These are phyloP conservation scores for Emmelina monodactyla DNA, from an alignment of 2,888 invertebrate species.

Conservation along the genomic window DNA sequence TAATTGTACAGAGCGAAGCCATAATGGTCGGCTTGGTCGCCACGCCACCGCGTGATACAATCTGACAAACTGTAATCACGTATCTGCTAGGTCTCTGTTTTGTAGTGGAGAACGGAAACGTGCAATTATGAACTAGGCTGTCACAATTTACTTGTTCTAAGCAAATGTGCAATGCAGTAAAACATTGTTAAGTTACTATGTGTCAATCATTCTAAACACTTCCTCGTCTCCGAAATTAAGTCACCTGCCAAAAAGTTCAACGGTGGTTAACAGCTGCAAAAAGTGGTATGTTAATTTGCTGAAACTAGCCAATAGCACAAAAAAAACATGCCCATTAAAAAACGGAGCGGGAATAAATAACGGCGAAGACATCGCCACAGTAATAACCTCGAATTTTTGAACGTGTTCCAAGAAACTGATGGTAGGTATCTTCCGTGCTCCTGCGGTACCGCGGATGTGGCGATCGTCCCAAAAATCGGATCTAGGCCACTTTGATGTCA, in stretches of 20 bases:
- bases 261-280: too few species aligned
- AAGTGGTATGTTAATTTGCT: too few species aligned
- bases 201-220: too few species aligned
- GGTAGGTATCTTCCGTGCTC: slow-evolving; percentile 37
- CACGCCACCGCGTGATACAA: slow-evolving; percentile 30
- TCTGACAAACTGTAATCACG: slow-evolving; percentile 24
- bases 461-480: slow-evolving; percentile 32
- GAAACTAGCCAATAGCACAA: too few species aligned
- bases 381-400: slow-evolving; percentile 47
- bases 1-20: slow-evolving; percentile 47
- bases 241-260: too few species aligned
- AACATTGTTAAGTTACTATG: too few species aligned
- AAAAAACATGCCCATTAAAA: slow-evolving; percentile 1
- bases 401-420: slow-evolving; percentile 46
- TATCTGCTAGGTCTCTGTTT: slow-evolving; percentile 31
- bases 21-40: slow-evolving; percentile 33
- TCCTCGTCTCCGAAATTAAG: too few species aligned
- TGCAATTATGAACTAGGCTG: slow-evolving; percentile 28
- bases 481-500: slow-evolving; percentile 18
- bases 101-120: slow-evolving; percentile 36
- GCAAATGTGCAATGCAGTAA: too few species aligned
- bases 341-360: background rate
- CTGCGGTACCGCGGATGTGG: slow-evolving; percentile 34
- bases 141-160: slow-evolving; percentile 25
- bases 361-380: slow-evolving; percentile 10